Percentiles rank a stretch among this genome's conserved stretches.
Conservation (phyloP, 2,113 vertebrate species). For the Polyodon spathula region DNA sequence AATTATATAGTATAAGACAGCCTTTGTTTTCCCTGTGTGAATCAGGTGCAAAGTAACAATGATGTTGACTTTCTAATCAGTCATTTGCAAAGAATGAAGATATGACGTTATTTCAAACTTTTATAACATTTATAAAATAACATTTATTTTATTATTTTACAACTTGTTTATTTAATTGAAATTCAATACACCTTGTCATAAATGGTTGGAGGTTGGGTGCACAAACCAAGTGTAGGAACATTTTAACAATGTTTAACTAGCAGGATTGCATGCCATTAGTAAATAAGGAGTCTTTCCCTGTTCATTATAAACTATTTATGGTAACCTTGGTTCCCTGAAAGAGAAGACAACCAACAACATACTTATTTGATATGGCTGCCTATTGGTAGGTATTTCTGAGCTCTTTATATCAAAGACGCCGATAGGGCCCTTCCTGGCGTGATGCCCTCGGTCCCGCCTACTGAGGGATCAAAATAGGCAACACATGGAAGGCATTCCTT, state of each 20-base stretch:
- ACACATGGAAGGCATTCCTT: too few relatives aligned
- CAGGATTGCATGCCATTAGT: conserved; percentile 8
- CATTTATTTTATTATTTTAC: conserved; percentile 42
- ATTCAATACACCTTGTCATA: conserved; percentile 27
- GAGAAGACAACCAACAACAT: too few relatives aligned
- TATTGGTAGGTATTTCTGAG: too few relatives aligned
- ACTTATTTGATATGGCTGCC: too few relatives aligned
- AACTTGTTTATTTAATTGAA: conserved; percentile 36
- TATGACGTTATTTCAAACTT: conserved; percentile 21
- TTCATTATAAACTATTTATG: not conserved
- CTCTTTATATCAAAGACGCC: too few relatives aligned
- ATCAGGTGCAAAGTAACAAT: conserved; percentile 55
- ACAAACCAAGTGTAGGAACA: conserved; percentile 30
- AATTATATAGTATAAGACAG: conserved; percentile 25
- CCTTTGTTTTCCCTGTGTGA: conserved; percentile 22
- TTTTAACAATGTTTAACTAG: conserved; percentile 41
- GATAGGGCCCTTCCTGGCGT: too few relatives aligned
- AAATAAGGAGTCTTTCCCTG: conserved; percentile 5
- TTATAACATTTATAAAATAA: too few relatives aligned
- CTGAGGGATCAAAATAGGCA: too few relatives aligned
- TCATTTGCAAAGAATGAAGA: conserved; percentile 41
- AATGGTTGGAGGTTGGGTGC: too few relatives aligned
- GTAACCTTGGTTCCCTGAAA: too few relatives aligned
- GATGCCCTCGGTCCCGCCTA: too few relatives aligned
- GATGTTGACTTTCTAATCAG: conserved; percentile 44